These are phyloP conservation scores for Aethina tumida DNA, from an alignment of 1,140 invertebrate genomes.

Conservation along the genomic window DNA sequence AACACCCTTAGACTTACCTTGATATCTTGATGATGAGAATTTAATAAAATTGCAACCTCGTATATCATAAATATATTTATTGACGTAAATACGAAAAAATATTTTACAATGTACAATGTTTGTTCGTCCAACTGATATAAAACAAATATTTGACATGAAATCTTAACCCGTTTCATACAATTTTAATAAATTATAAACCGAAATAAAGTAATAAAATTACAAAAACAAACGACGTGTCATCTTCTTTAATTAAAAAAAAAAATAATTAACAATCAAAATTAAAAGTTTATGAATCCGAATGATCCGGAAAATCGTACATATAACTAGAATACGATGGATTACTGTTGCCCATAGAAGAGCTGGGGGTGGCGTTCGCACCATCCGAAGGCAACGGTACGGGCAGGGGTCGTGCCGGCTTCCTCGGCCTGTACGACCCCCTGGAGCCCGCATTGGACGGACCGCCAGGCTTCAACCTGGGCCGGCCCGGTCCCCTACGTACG, in stretches of 20 bases:
- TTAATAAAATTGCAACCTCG: too few relatives aligned
- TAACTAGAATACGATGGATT: conserved; percentile 23
- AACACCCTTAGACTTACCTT: too few relatives aligned
- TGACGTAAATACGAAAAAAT: too few relatives aligned
- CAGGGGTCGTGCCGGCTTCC: conserved; percentile 47
- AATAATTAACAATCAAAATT: background rate
- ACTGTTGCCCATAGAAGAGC: conserved; percentile 8
- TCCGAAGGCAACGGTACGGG: conserved; percentile 44
- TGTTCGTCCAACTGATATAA: too few relatives aligned
- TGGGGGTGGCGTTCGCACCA: conserved; percentile 14
- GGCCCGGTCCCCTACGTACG: conserved; percentile 56
- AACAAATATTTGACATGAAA: too few relatives aligned
- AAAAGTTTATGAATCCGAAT: conserved; percentile 18
- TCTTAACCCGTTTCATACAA: too few relatives aligned
- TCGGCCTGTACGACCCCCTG: conserved; percentile 41
- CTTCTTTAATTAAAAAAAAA: background rate
- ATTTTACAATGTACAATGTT: too few relatives aligned
- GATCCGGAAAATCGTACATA: conserved; percentile 29
- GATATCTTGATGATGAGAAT: too few relatives aligned
- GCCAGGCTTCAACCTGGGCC: conserved; percentile 57
- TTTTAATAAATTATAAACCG: too few relatives aligned
- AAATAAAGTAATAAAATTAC: too few relatives aligned
- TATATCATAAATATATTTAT: too few relatives aligned
- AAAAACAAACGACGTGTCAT: too few relatives aligned
- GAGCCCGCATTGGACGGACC: conserved; percentile 51